Percentiles rank a stretch among this genome's conserved stretches.
Conservation (phyloP, 30 jellyfish, hydroid and myxozoan genomes). For the Nemopilema nomurai region DNA sequence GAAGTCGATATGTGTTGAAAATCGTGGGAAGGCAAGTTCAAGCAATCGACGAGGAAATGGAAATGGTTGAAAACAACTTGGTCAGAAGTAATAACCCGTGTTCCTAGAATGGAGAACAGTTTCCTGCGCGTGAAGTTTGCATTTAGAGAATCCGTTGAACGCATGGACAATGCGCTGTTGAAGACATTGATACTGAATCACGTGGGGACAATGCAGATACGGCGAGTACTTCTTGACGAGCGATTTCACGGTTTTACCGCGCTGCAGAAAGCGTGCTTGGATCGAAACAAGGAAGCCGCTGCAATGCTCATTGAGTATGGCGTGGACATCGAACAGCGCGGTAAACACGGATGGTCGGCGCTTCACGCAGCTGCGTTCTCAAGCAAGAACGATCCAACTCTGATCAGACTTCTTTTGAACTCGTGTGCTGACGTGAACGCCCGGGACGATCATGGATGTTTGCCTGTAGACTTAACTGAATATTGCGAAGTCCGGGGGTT, state of each 20-base stretch:
- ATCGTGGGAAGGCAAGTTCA: neutral
- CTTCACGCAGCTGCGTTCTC: conserved; percentile 67
- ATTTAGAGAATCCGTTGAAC: conserved; percentile 43
- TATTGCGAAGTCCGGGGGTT: conserved; percentile 13
- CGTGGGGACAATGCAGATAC: conserved; percentile 15
- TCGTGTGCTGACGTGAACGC: conserved; percentile 68
- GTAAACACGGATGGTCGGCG: conserved; percentile 77
- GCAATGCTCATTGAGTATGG: conserved; percentile 52
- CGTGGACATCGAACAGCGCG: conserved; percentile 52
- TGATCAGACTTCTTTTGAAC: conserved; percentile 32
- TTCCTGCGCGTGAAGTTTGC: conserved; percentile 20
- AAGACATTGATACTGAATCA: conserved; percentile 2
- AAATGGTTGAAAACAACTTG: neutral
- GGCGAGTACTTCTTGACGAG: conserved; percentile 31
- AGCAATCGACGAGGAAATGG: neutral
- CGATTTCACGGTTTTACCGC: conserved; percentile 45
- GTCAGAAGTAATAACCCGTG: neutral
- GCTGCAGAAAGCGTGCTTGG: conserved; percentile 58
- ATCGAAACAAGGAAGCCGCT: conserved; percentile 19
- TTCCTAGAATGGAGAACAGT: neutral
- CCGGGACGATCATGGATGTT: conserved; percentile 69
- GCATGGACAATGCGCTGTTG: conserved; percentile 15
- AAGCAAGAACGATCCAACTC: conserved; percentile 7
- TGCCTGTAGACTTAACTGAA: conserved; percentile 59
- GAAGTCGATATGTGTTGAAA: neutral